Conservation (phyloP, 2,888 invertebrate genomes). For the Periphyllus acericola region DNA sequence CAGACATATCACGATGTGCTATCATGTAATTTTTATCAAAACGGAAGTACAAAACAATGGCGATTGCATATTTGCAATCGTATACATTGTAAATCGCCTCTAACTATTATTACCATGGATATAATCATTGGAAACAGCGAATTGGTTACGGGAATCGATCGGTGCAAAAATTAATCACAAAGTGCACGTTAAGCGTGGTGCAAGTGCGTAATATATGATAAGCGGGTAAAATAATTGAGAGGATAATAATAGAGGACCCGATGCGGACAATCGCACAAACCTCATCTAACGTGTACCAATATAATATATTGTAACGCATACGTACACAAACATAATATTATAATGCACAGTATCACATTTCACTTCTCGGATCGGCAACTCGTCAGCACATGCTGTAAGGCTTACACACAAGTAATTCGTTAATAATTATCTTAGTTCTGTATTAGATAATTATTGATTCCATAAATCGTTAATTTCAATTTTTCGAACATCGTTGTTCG, state of each 20-base stretch:
- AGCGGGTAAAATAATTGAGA: background rate
- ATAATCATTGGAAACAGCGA: too few relatives aligned
- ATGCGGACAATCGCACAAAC: background rate
- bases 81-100: too few relatives aligned
- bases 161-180: background rate
- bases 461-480: too few relatives aligned
- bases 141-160: background rate
- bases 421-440: background rate
- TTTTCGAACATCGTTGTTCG: too few relatives aligned
- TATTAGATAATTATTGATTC: too few relatives aligned
- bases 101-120: too few relatives aligned
- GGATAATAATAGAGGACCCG: slow-evolving; percentile 7
- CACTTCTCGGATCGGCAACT: background rate
- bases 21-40: background rate
- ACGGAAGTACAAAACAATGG: background rate
- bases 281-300: too few relatives aligned
- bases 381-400: background rate
- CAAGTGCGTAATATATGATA: too few relatives aligned
- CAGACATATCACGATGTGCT: too few relatives aligned
- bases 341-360: background rate
- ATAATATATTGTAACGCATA: background rate
- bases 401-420: background rate
- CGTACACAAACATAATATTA: background rate
- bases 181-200: background rate
- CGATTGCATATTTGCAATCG: background rate